phyloP scores from a whole-genome alignment of 2,888 invertebrate species.

The Eupelmus urozonus region DNA sequence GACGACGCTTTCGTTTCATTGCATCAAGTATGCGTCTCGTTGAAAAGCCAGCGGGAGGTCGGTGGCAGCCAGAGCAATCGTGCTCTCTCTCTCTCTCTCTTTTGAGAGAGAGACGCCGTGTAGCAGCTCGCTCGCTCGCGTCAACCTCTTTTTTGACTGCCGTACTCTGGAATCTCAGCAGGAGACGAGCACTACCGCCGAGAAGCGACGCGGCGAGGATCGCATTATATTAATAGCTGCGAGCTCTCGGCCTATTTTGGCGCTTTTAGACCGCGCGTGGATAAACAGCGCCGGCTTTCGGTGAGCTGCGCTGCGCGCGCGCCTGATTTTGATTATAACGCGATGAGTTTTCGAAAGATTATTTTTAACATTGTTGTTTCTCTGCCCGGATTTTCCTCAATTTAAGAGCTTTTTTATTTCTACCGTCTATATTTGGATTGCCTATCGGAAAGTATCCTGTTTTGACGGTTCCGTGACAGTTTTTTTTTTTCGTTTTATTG shows the following conservation, averaged over 20 bases:
- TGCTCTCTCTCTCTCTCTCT: too few species aligned
- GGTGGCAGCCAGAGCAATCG: constrained; percentile 37
- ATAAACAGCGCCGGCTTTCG: not conserved
- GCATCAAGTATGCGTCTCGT: constrained; percentile 42
- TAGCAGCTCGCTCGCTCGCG: constrained; percentile 55
- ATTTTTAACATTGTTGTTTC: too few species aligned
- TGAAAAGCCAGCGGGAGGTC: constrained; percentile 56
- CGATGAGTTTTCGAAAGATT: too few species aligned
- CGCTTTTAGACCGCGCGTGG: not conserved
- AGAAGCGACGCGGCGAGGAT: too few species aligned
- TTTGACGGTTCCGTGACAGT: too few species aligned
- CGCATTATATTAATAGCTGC: constrained; percentile 67
- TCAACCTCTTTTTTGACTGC: constrained; percentile 61
- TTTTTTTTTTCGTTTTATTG: too few species aligned
- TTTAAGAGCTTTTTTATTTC: too few species aligned
- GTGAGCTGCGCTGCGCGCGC: too few species aligned
- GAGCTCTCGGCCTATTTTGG: constrained; percentile 38
- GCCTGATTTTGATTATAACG: too few species aligned
- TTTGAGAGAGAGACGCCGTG: not conserved
- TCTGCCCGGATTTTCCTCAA: too few species aligned
- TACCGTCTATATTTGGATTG: too few species aligned
- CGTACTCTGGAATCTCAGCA: constrained; percentile 60
- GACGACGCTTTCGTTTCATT: constrained; percentile 44
- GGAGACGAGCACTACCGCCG: constrained; percentile 55
- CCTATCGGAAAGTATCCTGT: too few species aligned